Base-by-base conservation (phyloP, 1,140 invertebrate species). In the Aphelenchoides besseyi region DNA sequence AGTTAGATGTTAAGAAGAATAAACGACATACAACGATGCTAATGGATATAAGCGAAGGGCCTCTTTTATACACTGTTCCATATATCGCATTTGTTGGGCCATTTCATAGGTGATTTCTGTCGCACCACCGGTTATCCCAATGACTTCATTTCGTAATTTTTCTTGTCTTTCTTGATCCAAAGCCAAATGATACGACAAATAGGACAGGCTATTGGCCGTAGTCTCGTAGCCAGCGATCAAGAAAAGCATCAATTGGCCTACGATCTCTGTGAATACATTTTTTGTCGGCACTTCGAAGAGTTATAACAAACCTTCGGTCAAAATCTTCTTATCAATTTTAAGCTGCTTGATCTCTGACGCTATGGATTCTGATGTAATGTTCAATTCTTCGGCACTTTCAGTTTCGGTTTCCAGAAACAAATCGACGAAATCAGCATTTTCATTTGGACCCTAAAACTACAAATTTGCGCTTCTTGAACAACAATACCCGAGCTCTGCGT, bases 191-290 rank as follows among this genome's bases (percentile, higher is more conserved):
- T 85, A 86, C 3, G 81, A 71, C 18, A 80, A 68, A 59, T 81
- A 85, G 0, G 84, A 71, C 18, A 87, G 59, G n/a, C 79, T 78
- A 0, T 61, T 84, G 0, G 85, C 73, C 5, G 85, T 86, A 0
- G 86, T 87, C 30, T 87, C 86, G 68, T 82, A 86, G 8, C 86
- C 86, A 66, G 85, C 87, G 37, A 86, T 52, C 30, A 85, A 80
- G 66, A 87, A 85, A 1, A 87, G 9, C n/a, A 73, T 79, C 36
- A 73, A 71, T 16, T 78, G 66, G 3, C 66, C 66, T 3, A 68
- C 62, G 26, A 66, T 66, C 18, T 66, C 62, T 66, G 62, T n/a
- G 33, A 66, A 18, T 33, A 5, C 55, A 29, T 5, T 33, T 59
- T 48, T 23, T 48, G 41, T n/a, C n/a, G n/a, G n/a, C n/a, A n/a